phyloP scores from a whole-genome alignment of 1,140 invertebrate species.

The Callitettix versicolor region DNA sequence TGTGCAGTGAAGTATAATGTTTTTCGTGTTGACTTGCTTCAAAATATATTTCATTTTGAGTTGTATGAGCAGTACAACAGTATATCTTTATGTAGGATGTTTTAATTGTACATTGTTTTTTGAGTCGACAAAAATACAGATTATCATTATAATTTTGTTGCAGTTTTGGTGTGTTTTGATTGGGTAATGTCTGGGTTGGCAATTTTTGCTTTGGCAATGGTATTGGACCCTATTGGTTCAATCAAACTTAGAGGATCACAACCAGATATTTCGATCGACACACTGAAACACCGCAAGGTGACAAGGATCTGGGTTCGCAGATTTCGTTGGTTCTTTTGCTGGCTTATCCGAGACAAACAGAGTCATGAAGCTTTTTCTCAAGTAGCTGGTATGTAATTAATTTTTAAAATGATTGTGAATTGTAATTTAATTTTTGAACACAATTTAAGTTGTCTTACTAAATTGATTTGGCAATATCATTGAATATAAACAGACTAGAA shows the following conservation, averaged over 20 bases:
- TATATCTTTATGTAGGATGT: not conserved
- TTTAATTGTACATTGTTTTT: not conserved
- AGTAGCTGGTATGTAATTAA: slow-evolving; percentile 51
- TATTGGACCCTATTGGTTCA: slow-evolving; percentile 71
- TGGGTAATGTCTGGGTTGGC: slow-evolving; percentile 67
- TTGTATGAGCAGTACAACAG: not conserved
- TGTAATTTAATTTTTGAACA: no score
- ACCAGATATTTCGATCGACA: slow-evolving; percentile 29
- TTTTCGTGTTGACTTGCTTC: no score
- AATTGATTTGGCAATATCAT: no score
- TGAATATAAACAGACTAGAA: no score
- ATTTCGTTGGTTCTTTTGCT: slow-evolving; percentile 69
- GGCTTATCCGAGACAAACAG: slow-evolving; percentile 64
- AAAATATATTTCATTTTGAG: no score
- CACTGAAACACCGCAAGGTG: slow-evolving; percentile 33
- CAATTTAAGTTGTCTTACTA: no score
- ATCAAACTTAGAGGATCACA: slow-evolving; percentile 41
- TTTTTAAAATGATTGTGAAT: no score
- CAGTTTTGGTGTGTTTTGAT: slow-evolving; percentile 64
- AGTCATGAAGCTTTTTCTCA: slow-evolving; percentile 74
- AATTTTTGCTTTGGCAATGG: slow-evolving; percentile 59
- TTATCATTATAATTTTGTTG: slow-evolving; percentile 21
- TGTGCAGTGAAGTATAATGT: no score
- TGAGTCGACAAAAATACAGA: not conserved
- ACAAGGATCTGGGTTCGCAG: slow-evolving; percentile 55